Base-by-base conservation (phyloP, 2,888 invertebrate genomes). In the Megalurothrips usitatus region DNA sequence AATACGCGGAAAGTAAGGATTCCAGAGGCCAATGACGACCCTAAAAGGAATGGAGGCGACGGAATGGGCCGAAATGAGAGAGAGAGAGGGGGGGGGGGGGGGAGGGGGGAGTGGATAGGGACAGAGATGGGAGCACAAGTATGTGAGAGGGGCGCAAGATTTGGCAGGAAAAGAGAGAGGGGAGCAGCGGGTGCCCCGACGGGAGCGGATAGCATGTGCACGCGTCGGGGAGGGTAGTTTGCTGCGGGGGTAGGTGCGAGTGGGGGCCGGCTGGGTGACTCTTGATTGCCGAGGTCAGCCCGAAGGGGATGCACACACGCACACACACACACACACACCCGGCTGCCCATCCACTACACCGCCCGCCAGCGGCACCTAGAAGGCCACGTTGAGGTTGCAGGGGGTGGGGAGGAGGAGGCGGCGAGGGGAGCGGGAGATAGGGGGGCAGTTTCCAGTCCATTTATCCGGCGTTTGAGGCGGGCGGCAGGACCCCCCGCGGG, bases 231-330 rank as follows among this genome's bases (percentile, higher is more conserved):
- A 17, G 58, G 14, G 34, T 19, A 14, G 52, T 12, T 19, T 52
- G 52, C 2, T 23, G 1, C 23, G 19, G 63, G 63, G 63, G n/a
- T 23, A 63, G 63, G 63, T 49, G 14, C 63, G 63, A 63, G 63
- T 17, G 23, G 52, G n/a, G 17, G 58, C 58, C 58, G n/a, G 6
- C 8, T n/a, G 68, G 68, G 26, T 26, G 68, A 26, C 68, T 12
- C 68, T 75, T 75, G 68, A 75, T 75, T 75, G 68, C 26, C 68
- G 26, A 75, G 68, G 23, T 75, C 26, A 26, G 68, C 68, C 68
- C 68, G 23, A 75, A 23, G 68, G 68, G 26, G 68, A 75, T 75
- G 26, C 68, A 12, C 68, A 26, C 68, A 75, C 68, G 23, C 23
- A 75, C 23, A 26, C 68, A 75, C 52, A 52, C 52, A 9, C 52